Percentiles rank a stretch among this genome's conserved stretches.
Conservation (phyloP, 2,888 invertebrate species). For the Leptinotarsa rubiginosa region DNA sequence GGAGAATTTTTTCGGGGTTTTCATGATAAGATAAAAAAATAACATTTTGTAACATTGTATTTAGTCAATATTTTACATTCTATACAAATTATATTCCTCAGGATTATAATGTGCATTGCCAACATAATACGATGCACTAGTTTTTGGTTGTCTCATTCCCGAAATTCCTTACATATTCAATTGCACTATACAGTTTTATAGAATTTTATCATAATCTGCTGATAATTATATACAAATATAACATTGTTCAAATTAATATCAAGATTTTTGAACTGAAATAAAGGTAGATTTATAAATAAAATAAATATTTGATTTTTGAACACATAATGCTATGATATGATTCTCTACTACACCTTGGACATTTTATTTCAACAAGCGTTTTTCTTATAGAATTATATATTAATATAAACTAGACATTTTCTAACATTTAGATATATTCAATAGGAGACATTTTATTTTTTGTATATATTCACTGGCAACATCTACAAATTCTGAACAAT, state of each 20-base stretch:
- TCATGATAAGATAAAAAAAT: neutral
- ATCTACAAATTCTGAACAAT: neutral
- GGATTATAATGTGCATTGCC: slow-evolving; percentile 11
- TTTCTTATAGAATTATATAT: slow-evolving; percentile 32
- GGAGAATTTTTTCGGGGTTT: too few species aligned
- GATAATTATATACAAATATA: slow-evolving; percentile 16
- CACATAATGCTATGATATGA: slow-evolving; percentile 52
- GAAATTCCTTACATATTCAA: neutral
- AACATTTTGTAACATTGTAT: slow-evolving; percentile 8
- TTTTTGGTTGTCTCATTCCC: neutral
- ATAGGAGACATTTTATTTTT: slow-evolving; percentile 29
- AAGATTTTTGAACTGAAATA: slow-evolving; percentile 51
- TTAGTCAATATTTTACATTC: slow-evolving; percentile 17
- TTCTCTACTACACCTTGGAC: slow-evolving; percentile 46
- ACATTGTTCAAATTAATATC: slow-evolving; percentile 17
- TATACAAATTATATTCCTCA: slow-evolving; percentile 3
- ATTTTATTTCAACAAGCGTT: slow-evolving; percentile 44
- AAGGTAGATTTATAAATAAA: slow-evolving; percentile 43
- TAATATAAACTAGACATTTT: slow-evolving; percentile 41
- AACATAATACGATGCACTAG: slow-evolving; percentile 10
- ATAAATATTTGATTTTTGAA: slow-evolving; percentile 45
- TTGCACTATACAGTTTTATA: slow-evolving; percentile 14
- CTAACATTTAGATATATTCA: slow-evolving; percentile 39
- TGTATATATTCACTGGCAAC: slow-evolving; percentile 37
- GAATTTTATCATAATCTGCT: slow-evolving; percentile 1